Conservation (phyloP, 2,113 vertebrate genomes). For the Callorhinus ursinus region DNA sequence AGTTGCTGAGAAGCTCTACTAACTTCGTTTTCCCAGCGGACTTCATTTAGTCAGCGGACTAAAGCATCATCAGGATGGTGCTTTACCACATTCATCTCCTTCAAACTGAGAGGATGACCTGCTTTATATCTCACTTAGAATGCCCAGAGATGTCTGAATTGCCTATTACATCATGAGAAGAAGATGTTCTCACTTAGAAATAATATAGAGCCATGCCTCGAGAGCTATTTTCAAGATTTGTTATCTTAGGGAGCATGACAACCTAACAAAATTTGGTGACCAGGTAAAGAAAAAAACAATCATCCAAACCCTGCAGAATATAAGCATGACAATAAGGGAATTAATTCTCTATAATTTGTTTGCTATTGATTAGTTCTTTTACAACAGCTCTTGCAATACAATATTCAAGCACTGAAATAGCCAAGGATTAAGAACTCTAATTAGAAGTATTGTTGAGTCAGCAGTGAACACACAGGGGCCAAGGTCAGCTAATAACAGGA, state of each 20-base stretch:
- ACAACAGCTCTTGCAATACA: conserved; percentile 41
- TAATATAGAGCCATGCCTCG: conserved; percentile 35
- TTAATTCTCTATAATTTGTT: conserved; percentile 55
- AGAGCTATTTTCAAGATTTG: conserved; percentile 29
- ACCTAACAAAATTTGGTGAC: conserved; percentile 20
- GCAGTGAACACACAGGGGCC: conserved; percentile 55
- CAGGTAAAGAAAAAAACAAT: background rate
- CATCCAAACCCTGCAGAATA: background rate
- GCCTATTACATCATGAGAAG: conserved; percentile 48
- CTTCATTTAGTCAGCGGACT: background rate
- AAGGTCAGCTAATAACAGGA: conserved; percentile 79
- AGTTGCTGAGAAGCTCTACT: conserved; percentile 45
- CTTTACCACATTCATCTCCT: conserved; percentile 62
- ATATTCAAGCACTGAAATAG: conserved; percentile 27
- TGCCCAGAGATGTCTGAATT: conserved; percentile 48
- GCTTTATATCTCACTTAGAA: conserved; percentile 63
- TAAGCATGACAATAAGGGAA: background rate
- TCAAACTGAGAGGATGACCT: conserved; percentile 60
- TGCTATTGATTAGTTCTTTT: conserved; percentile 50
- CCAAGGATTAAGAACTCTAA: conserved; percentile 76
- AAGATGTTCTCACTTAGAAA: conserved; percentile 57
- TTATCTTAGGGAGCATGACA: conserved; percentile 37
- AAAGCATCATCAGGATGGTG: background rate
- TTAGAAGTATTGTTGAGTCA: conserved; percentile 68
- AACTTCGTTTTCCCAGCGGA: conserved; percentile 27